Conservation (phyloP, 2,113 vertebrate genomes). For the Haliaeetus leucogaster region DNA sequence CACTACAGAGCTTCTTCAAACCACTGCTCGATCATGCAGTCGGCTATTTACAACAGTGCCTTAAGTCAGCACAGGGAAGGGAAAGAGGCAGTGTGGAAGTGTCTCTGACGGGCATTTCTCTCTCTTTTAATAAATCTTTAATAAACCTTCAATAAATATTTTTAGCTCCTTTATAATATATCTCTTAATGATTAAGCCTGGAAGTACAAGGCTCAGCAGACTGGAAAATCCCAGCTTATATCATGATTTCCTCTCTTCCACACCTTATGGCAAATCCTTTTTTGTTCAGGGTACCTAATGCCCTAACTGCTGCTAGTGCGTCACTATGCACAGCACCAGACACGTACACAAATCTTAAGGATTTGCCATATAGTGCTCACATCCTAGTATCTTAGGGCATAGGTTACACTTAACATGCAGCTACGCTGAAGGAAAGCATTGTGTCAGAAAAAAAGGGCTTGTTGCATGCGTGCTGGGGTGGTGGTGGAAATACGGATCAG, state of each 20-base stretch:
- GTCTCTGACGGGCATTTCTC: background rate
- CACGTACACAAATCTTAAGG: background rate
- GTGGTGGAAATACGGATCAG: background rate
- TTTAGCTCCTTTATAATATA: background rate
- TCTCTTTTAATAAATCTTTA: background rate
- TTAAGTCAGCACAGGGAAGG: background rate
- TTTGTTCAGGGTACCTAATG: background rate
- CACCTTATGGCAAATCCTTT: background rate
- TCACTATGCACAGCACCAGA: background rate
- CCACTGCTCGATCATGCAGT: accelerated
- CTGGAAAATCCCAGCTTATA: slow-evolving; percentile 15
- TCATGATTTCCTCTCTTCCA: background rate
- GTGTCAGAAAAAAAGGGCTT: background rate
- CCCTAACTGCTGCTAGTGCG: background rate
- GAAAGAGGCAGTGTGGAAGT: background rate
- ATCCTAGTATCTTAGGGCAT: background rate
- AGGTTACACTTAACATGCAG: background rate
- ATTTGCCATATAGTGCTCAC: background rate
- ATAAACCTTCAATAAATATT: background rate
- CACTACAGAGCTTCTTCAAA: background rate
- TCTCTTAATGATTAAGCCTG: background rate
- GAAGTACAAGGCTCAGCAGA: background rate
- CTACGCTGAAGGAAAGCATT: background rate
- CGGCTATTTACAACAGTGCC: background rate
- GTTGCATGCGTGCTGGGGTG: accelerated